Evolutionary conservation across 2,888 invertebrate genomes (phyloP).

Genomic region (Lepidocyrtinus sp.): DNA sequence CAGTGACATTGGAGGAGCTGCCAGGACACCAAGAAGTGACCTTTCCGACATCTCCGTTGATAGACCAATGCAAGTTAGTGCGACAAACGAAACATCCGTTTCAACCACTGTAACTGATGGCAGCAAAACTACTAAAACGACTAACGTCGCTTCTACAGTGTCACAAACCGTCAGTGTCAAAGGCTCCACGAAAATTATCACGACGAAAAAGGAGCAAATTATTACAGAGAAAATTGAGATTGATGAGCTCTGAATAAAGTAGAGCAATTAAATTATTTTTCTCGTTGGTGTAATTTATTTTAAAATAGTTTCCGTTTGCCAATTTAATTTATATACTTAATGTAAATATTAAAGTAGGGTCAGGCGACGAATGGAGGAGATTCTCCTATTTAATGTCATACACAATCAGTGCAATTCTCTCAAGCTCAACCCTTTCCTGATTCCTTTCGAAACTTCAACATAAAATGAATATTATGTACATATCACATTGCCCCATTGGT

Average conservation of each 20-base stretch:
- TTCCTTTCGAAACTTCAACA: no score
- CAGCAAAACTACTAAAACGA: conserved; percentile 50
- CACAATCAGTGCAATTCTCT: no score
- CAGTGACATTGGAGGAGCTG: conserved; percentile 22
- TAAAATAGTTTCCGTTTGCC: not conserved
- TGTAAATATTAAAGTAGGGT: not conserved
- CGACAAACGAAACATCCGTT: conserved; percentile 60
- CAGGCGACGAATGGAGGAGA: no score
- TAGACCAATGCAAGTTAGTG: conserved; percentile 48
- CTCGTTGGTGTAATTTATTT: not conserved
- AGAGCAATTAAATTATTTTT: not conserved
- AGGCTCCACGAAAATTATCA: conserved; percentile 44
- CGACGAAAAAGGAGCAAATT: conserved; percentile 57
- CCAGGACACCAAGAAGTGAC: conserved; percentile 38
- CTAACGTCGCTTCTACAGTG: conserved; percentile 42
- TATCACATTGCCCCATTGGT: no score
- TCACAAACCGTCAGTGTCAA: conserved; percentile 40
- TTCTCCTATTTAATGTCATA: no score
- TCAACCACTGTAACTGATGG: conserved; percentile 35
- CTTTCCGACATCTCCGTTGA: conserved; percentile 2
- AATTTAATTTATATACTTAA: not conserved
- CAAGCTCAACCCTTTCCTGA: no score
- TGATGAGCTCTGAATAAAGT: conserved; percentile 41
- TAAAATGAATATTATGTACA: no score
- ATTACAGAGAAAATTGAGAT: conserved; percentile 61